phyloP scores from a whole-genome alignment of 35 echinoderm and acorn worm genomes.

The Heliocidaris tuberculata region DNA sequence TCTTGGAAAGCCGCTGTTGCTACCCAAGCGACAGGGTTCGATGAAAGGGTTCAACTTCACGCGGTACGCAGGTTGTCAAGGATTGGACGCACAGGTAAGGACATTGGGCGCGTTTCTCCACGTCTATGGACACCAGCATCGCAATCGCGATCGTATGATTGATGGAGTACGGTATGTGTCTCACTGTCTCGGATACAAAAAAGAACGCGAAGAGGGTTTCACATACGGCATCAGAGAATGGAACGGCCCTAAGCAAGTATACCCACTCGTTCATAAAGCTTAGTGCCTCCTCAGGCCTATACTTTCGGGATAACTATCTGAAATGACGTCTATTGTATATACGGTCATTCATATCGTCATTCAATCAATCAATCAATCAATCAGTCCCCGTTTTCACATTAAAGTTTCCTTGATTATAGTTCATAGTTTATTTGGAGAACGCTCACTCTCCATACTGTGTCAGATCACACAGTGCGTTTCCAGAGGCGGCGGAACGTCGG shows the following conservation, averaged over 20 bases:
- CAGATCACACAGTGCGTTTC: too few relatives aligned
- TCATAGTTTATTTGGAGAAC: too few relatives aligned
- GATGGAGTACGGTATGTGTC: conserved; percentile 89
- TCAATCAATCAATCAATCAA: too few relatives aligned
- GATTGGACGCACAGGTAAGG: conserved; percentile 80
- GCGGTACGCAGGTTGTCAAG: conserved; percentile 81
- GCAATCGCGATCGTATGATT: conserved; percentile 85
- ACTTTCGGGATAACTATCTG: too few relatives aligned
- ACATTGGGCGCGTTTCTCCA: conserved; percentile 64
- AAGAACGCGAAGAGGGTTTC: conserved; percentile 75
- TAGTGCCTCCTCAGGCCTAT: neutral
- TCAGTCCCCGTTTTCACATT: too few relatives aligned
- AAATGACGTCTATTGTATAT: too few relatives aligned
- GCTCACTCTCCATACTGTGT: too few relatives aligned
- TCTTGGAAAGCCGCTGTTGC: conserved; percentile 45
- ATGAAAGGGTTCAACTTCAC: conserved; percentile 93
- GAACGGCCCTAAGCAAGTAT: conserved; percentile 96
- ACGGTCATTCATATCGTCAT: too few relatives aligned
- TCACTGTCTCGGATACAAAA: conserved; percentile 87
- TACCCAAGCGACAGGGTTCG: conserved; percentile 76
- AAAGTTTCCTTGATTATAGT: too few relatives aligned
- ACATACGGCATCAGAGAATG: conserved; percentile 79
- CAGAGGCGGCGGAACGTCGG: too few relatives aligned
- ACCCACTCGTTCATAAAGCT: conserved; percentile 31
- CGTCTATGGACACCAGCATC: conserved; percentile 95